Conservation (phyloP, 2,888 invertebrate species). For the Gonocerus acuteangulatus region DNA sequence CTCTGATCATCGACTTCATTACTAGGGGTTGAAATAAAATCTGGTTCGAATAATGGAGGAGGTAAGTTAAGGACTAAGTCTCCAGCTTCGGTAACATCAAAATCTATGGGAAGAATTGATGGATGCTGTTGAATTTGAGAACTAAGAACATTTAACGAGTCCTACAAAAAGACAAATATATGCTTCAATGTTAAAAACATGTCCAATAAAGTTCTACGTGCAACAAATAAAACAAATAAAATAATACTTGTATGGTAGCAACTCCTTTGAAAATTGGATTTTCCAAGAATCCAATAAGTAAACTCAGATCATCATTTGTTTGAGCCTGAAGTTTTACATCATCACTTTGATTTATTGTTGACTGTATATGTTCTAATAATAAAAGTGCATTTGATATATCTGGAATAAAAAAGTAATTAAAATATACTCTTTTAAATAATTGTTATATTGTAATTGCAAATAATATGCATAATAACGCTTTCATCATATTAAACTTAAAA, state of each 20-base stretch:
- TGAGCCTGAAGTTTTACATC: constrained; percentile 70
- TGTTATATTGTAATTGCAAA: too few species aligned
- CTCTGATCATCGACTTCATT: constrained; percentile 65
- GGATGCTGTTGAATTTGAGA: constrained; percentile 83
- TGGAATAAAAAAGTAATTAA: constrained; percentile 39
- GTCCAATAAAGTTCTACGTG: too few species aligned
- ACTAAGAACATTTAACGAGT: constrained; percentile 79
- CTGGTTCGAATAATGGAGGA: constrained; percentile 48
- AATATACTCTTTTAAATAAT: too few species aligned
- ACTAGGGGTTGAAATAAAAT: constrained; percentile 35
- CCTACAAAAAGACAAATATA: constrained; percentile 50
- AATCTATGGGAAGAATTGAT: constrained; percentile 84
- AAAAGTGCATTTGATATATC: constrained; percentile 86
- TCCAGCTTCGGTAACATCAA: constrained; percentile 75
- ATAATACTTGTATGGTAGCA: constrained; percentile 58
- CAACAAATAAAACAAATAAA: too few species aligned
- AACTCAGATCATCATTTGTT: constrained; percentile 42
- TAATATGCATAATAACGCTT: too few species aligned
- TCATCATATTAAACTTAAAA: too few species aligned
- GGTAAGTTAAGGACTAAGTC: constrained; percentile 60
- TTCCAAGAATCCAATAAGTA: constrained; percentile 49
- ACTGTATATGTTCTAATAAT: constrained; percentile 79
- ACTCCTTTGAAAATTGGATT: constrained; percentile 87
- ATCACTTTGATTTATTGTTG: constrained; percentile 74
- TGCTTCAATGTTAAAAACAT: too few species aligned